phyloP scores from a whole-genome alignment of 1,140 invertebrate genomes.

The Pectinophora gossypiella region DNA sequence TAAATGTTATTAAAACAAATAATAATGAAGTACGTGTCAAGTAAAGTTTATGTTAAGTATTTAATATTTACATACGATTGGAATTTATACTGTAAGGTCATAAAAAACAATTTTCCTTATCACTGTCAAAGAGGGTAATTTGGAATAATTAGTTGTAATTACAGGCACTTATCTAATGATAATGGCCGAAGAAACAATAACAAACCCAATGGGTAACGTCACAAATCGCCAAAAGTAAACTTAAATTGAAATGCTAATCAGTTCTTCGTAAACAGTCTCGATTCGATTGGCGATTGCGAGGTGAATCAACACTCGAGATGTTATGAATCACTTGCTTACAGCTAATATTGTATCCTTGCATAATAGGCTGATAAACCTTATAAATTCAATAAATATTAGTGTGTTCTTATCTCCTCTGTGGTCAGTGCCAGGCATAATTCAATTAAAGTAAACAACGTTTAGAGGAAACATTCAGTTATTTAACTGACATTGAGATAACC shows the following conservation, averaged over 20 bases:
- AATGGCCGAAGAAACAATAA: background rate
- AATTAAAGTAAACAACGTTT: slow-evolving; percentile 31
- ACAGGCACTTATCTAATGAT: no score
- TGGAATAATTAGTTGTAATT: background rate
- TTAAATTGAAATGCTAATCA: background rate
- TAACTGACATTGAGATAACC: slow-evolving; percentile 52
- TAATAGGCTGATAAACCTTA: background rate
- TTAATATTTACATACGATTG: no score
- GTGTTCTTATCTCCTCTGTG: background rate
- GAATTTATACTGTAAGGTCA: no score
- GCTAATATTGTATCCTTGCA: background rate
- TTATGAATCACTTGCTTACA: background rate
- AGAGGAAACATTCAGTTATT: slow-evolving; percentile 36
- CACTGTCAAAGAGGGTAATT: no score
- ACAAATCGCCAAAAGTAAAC: background rate
- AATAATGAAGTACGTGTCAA: no score
- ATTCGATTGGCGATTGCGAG: background rate
- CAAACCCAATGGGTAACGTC: background rate
- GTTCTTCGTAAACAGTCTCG: background rate
- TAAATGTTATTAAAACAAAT: background rate
- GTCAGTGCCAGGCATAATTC: slow-evolving; percentile 12
- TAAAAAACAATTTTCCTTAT: no score
- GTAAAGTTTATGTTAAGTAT: no score
- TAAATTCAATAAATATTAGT: background rate
- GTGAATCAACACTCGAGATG: background rate